These are phyloP conservation scores for Hyppa rectilinea DNA, from an alignment of 2,888 invertebrate genomes.

Conservation along the genomic window DNA sequence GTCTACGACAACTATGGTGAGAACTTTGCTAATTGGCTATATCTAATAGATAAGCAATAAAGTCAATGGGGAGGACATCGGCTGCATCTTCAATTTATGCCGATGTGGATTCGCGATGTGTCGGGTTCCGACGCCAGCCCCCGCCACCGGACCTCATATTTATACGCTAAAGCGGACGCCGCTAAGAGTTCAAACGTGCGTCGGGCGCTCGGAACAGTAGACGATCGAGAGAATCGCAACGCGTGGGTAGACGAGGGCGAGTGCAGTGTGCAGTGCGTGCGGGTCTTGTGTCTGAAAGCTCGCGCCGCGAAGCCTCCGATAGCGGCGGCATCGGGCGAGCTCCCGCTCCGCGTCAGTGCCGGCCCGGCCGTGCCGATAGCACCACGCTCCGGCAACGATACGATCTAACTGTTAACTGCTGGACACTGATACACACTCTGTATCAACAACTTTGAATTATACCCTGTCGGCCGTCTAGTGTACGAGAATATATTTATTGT, in stretches of 20 bases:
- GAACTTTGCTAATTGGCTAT: slow-evolving; percentile 88
- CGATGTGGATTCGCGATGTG: slow-evolving; percentile 89
- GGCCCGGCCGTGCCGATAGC: slow-evolving; percentile 90
- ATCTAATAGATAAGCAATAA: slow-evolving; percentile 88
- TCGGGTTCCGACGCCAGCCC: slow-evolving; percentile 86
- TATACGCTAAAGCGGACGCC: slow-evolving; percentile 89
- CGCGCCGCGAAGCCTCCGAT: slow-evolving; percentile 88
- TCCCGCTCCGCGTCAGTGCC: slow-evolving; percentile 88
- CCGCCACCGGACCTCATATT: slow-evolving; percentile 90
- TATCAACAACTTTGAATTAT: slow-evolving; percentile 75
- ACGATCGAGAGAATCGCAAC: slow-evolving; percentile 89
- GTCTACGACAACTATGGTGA: slow-evolving; percentile 82
- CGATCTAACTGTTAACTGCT: slow-evolving; percentile 75
- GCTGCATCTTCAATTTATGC: slow-evolving; percentile 89
- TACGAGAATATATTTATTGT: slow-evolving; percentile 78
- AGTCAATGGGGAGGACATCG: slow-evolving; percentile 89
- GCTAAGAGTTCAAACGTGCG: slow-evolving; percentile 90
- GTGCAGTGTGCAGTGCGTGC: slow-evolving; percentile 91
- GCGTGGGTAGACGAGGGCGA: slow-evolving; percentile 89
- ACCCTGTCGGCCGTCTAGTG: slow-evolving; percentile 77
- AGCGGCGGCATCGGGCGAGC: slow-evolving; percentile 77
- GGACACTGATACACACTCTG: slow-evolving; percentile 82
- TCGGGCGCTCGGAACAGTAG: slow-evolving; percentile 89
- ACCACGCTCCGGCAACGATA: slow-evolving; percentile 84
- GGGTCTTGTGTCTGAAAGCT: slow-evolving; percentile 89